Base-by-base conservation (phyloP, 2,888 invertebrate species). In the Sesia apiformis region DNA sequence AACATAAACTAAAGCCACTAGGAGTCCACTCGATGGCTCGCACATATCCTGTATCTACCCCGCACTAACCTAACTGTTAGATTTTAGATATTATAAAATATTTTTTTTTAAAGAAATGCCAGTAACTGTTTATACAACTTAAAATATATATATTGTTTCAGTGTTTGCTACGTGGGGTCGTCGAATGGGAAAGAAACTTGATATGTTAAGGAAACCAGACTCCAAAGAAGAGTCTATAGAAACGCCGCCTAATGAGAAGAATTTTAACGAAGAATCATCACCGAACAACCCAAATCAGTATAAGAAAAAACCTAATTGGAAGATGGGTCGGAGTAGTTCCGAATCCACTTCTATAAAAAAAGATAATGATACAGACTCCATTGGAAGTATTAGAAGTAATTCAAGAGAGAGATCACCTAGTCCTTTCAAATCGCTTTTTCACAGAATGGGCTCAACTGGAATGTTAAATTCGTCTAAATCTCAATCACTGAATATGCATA, bases 141-240 rank as follows among this genome's bases (percentile, higher is more conserved):
- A 23, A 23, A 23, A 23, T 1, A 1, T 23, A 23, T 23, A 23
- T 23, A 23, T 23, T 23, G 23, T 84, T 90, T 56, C 87, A 93
- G 93, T 93, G 71, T 87, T 92, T 64, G 92, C 93, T 59, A 93
- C 93, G 63, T 95, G 95, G 95, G 94, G 95, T 68, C 92, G 94
- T 59, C 91, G 93, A 61, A 94, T 95, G 94, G 94, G 94, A 61
- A 93, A 93, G 65, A 94, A 94, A 78, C 85, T 95, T 69, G 95
- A 95, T 69, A 91, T 94, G 71, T 88, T 95, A 58, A 93, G 94
- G 63, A 92, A 93, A 64, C 82, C 91, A 54, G 93, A 94, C 55
- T 81, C 91, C 50, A 91, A 93, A 78, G 92, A 93, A 72, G 76
- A 84, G 41, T 74, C 88, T 43, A 76, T 78, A 61, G 80, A 78